A percentile compares a stretch with the other conserved stretches of the same genome.
phyloP scores from a whole-genome alignment of 2,113 vertebrate species.

The Agelaius tricolor region DNA sequence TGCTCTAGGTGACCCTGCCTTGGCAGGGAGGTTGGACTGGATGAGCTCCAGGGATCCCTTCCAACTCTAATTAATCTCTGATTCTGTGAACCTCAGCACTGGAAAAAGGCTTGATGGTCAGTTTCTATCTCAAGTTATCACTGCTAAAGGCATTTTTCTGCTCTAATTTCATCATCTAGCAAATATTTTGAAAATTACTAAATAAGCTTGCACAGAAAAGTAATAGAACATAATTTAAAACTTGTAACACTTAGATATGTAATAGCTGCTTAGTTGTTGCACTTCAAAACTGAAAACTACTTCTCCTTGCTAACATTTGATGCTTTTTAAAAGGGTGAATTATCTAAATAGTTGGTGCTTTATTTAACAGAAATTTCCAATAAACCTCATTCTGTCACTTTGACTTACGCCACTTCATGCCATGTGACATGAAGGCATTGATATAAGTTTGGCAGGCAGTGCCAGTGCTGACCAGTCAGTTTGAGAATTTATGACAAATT shows the following conservation, averaged over 20 bases:
- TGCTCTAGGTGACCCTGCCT: neutral
- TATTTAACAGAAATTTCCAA: constrained; percentile 20
- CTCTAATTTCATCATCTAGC: neutral
- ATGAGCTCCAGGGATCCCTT: neutral
- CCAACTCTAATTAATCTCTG: neutral
- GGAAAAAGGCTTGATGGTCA: accelerated
- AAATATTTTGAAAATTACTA: neutral
- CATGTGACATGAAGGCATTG: neutral
- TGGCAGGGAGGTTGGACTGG: neutral
- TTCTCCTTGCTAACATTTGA: neutral
- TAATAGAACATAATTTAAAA: neutral
- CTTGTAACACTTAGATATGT: neutral
- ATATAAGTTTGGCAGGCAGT: constrained; percentile 23
- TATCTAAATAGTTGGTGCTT: constrained; percentile 16
- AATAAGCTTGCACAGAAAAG: neutral
- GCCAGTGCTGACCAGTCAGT: neutral
- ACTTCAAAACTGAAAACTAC: neutral
- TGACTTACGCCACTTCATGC: constrained; percentile 13
- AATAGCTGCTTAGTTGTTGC: neutral
- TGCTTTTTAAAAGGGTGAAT: neutral
- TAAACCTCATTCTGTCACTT: constrained; percentile 31
- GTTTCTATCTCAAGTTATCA: neutral
- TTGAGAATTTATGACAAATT: constrained; percentile 18
- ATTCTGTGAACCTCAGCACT: neutral
- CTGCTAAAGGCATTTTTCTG: neutral